phyloP scores from a whole-genome alignment of 2,797 vertebrate species.

The Gila robusta region DNA sequence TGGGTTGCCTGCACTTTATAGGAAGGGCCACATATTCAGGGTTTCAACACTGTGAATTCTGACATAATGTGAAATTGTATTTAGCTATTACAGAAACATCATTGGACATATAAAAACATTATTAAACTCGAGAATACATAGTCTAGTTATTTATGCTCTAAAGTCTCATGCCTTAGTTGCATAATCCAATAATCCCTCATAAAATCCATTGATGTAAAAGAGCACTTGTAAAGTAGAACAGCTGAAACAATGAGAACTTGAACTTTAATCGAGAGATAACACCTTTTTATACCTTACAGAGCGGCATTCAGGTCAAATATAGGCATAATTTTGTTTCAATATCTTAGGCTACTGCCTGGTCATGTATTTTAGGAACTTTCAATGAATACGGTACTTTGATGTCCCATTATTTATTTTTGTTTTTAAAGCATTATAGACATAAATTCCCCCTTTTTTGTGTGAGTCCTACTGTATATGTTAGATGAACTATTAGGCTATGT shows the following conservation, averaged over 20 bases:
- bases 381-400: background rate
- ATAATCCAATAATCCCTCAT: constrained; percentile 23
- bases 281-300: background rate
- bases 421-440: background rate
- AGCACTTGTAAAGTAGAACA: background rate
- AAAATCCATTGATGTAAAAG: background rate
- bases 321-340: background rate
- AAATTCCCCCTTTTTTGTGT: background rate
- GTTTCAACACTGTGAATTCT: background rate
- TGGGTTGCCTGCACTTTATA: constrained; percentile 18
- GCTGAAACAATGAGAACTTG: constrained; percentile 12
- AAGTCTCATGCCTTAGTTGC: constrained; percentile 27
- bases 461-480: background rate
- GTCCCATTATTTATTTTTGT: background rate
- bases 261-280: constrained; percentile 7
- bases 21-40: background rate
- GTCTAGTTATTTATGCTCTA: background rate
- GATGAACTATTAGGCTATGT: background rate
- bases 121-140: background rate
- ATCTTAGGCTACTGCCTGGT: background rate
- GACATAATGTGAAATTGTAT: background rate
- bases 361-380: background rate
- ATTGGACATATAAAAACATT: background rate
- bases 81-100: background rate
- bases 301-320: background rate